Evolutionary conservation across 2,113 vertebrate genomes (phyloP), one percentile per base, ranked within the genome.

Genomic region (Damaliscus lunatus): DNA sequence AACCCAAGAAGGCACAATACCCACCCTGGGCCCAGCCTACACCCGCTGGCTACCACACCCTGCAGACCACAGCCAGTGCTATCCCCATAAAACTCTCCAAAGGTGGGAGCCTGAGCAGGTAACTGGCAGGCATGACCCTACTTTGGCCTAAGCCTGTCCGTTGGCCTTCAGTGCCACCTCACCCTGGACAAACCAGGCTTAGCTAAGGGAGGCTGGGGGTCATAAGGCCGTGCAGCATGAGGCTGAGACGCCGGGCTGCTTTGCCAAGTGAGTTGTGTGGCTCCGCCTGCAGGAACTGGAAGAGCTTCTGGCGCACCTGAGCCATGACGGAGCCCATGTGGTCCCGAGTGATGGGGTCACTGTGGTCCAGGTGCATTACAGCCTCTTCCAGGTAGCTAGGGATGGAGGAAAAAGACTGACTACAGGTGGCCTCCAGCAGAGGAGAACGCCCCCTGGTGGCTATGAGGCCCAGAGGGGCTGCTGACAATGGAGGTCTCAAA

Each of bases 301-400:
- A 99, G 91, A 99, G 99, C 98, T 99, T 99, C 96, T 99, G 99
- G 83, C 99, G 98, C 89, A 99, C 99, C 98, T 99, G 99, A 96
- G 99, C 98, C 99, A 99, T 98, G 94, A 99, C 99, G 0, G 99
- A 99, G 23, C 99, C 99, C 99, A 99, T 99, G 99, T 99, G 99
- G 99, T 99, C 99, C 85, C 99, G 98, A 50, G 99, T 99, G 98
- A 99, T 99, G 40, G 99, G 99, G 98, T 99, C 99, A 0, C 99
- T 98, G 98, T 99, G 99, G 99, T 99, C 99, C 98, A 99, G 98
- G 92, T 99, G 99, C 99, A 99, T 99, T 98, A 99, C 99, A 0
- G 99, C 99, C 29, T 99, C 99, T 98, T 99, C 99, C 98, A 99
- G 97, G 98, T 99, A 99, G 98, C 99, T 99, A 98, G 11, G 25